Conservation (phyloP, 2,888 invertebrate species). For the Mycogona germanica region DNA sequence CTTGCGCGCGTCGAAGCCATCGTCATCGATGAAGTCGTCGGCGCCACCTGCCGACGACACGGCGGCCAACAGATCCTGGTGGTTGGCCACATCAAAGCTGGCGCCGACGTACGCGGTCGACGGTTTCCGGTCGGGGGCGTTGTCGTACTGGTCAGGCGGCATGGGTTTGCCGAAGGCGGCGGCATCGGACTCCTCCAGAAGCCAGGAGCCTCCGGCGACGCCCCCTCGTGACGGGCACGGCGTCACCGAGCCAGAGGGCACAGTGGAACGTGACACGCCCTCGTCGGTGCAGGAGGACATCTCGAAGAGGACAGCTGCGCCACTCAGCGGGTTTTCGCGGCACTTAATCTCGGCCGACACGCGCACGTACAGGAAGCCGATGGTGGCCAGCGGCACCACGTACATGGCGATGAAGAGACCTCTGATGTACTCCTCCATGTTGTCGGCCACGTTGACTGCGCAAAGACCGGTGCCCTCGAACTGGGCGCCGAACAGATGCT, state of each 20-base stretch:
- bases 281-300: conserved; percentile 41
- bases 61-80: neutral
- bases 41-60: too few species aligned
- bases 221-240: neutral
- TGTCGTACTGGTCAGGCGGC: neutral
- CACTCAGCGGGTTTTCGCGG: conserved; percentile 5
- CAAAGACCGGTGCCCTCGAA: conserved; percentile 49
- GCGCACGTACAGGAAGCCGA: conserved; percentile 51
- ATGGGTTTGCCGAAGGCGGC: neutral
- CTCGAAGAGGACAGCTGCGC: conserved; percentile 12
- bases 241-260: conserved; percentile 33
- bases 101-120: neutral
- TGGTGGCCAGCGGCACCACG: conserved; percentile 45
- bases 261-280: conserved; percentile 31
- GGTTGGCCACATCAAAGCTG: neutral
- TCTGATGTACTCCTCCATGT: conserved; percentile 52
- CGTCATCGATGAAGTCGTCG: conserved; percentile 21
- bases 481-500: conserved; percentile 41
- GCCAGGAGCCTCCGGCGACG: too few species aligned
- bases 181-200: neutral
- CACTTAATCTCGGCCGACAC: conserved; percentile 29
- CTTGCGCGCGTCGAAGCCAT: conserved; percentile 35
- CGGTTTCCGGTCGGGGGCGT: neutral
- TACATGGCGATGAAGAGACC: conserved; percentile 46
- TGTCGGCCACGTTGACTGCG: conserved; percentile 48